phyloP scores from a whole-genome alignment of 2,113 vertebrate species.

The Origma solitaria region DNA sequence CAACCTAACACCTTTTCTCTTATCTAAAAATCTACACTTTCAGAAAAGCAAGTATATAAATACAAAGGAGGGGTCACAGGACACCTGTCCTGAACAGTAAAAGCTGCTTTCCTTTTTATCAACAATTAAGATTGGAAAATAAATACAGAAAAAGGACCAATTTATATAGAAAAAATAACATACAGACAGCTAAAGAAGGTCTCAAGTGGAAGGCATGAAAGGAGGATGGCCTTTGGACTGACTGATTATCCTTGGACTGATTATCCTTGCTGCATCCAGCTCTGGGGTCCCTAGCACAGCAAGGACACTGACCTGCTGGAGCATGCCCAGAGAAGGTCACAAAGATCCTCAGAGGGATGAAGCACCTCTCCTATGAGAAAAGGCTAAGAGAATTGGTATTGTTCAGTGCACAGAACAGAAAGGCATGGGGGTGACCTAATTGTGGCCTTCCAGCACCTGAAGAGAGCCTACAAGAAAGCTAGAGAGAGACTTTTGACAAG shows the following conservation, averaged over 20 bases:
- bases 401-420: neutral
- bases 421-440: neutral
- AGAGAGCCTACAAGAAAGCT: neutral
- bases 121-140: neutral
- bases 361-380: neutral
- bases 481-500: neutral
- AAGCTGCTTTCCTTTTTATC: neutral
- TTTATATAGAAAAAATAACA: neutral
- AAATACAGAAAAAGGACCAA: neutral
- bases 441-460: neutral
- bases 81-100: neutral
- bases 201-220: neutral
- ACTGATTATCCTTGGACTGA: neutral
- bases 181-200: neutral
- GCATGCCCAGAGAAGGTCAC: neutral
- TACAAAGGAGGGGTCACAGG: neutral
- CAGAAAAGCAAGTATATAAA: neutral
- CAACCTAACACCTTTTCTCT: neutral
- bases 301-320: neutral
- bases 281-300: neutral
- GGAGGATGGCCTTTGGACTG: neutral
- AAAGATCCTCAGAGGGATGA: neutral
- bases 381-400: neutral
- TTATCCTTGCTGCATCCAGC: too few species aligned
- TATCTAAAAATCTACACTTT: neutral